A percentile compares a stretch with the other conserved stretches of the same genome.
Evolutionary conservation across 2,797 vertebrate species (phyloP).

Genomic region (Pseudochaenichthys georgianus): DNA sequence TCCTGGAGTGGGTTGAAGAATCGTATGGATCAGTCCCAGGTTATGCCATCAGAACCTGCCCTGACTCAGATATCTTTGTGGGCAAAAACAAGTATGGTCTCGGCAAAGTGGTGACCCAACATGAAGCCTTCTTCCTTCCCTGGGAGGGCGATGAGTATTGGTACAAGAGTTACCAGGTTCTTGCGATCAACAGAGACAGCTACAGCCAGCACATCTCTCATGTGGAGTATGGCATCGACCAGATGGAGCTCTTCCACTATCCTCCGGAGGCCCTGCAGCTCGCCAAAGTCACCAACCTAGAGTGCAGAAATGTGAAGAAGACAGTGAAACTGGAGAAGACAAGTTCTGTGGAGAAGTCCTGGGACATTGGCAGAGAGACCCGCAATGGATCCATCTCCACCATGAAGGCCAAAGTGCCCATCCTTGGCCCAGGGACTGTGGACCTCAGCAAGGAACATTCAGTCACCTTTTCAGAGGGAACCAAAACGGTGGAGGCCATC

Average conservation of each 20-base stretch:
- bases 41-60: conserved; percentile 77
- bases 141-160: conserved; percentile 85
- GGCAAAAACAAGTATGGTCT: conserved; percentile 86
- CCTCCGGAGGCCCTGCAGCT: conserved; percentile 79
- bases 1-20: conserved; percentile 80
- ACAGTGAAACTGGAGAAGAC: conserved; percentile 79
- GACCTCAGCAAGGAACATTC: conserved; percentile 80
- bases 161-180: conserved; percentile 84
- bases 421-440: conserved; percentile 65
- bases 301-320: conserved; percentile 76
- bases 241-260: conserved; percentile 78
- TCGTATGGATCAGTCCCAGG: conserved; percentile 79
- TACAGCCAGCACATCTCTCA: conserved; percentile 82
- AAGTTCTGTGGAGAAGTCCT: conserved; percentile 70
- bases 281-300: conserved; percentile 77
- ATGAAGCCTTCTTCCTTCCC: conserved; percentile 84
- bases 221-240: conserved; percentile 75
- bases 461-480: conserved; percentile 78
- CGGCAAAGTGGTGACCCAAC: conserved; percentile 81
- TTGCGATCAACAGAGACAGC: conserved; percentile 76
- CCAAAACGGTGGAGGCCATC: conserved; percentile 68
- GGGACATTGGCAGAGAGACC: conserved; percentile 79
- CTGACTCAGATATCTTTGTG: conserved; percentile 74
- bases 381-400: conserved; percentile 77
- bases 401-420: conserved; percentile 78